phyloP scores from a whole-genome alignment of 2,113 vertebrate species.

The Bungarus multicinctus region DNA sequence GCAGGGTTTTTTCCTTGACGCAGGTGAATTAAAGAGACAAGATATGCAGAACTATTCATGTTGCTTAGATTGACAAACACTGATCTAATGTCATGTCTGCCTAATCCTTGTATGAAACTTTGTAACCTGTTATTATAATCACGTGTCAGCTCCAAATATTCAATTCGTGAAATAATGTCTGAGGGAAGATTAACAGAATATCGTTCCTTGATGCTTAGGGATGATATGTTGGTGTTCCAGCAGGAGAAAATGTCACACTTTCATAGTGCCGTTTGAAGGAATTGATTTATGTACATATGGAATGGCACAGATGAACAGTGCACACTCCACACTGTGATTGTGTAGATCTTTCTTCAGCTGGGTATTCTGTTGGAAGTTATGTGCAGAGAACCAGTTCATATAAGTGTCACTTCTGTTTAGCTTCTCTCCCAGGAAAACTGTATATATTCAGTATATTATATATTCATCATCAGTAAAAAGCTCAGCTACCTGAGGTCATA shows the following conservation, averaged over 20 bases:
- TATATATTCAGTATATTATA: too few species aligned
- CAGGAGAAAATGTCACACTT: background rate
- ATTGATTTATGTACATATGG: background rate
- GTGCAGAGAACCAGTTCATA: background rate
- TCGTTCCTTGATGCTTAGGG: background rate
- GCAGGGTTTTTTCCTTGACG: background rate
- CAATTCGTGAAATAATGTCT: background rate
- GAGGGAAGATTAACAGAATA: background rate
- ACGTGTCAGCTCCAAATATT: background rate
- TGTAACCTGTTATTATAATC: background rate
- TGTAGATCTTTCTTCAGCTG: background rate
- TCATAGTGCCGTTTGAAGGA: background rate
- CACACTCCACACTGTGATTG: background rate
- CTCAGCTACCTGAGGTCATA: background rate
- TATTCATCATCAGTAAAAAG: background rate
- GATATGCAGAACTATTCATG: background rate
- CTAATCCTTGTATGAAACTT: background rate
- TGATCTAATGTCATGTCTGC: background rate
- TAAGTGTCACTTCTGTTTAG: background rate
- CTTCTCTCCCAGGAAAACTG: too few species aligned
- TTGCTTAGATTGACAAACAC: background rate
- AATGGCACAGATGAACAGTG: background rate
- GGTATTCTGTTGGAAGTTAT: background rate
- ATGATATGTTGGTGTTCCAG: background rate
- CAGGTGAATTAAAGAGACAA: background rate